Base-by-base conservation (phyloP, 1,140 invertebrate genomes). In the Manduca sexta region DNA sequence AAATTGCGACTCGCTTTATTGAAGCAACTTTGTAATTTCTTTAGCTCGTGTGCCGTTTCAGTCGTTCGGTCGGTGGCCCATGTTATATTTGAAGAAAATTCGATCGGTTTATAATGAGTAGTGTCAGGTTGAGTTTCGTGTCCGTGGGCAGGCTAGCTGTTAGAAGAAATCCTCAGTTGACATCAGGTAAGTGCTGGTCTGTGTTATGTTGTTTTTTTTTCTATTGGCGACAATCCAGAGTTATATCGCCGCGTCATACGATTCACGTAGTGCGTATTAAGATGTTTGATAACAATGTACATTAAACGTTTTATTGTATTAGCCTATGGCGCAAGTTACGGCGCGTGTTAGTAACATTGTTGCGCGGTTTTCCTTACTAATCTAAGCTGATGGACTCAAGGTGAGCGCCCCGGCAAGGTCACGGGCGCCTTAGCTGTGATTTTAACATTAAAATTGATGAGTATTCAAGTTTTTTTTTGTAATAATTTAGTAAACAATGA, bases 281-380 rank as follows among this genome's bases (percentile, higher is more conserved):
- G 46, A n/a, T 77, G 73, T 80, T 80, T 82, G 74, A 81, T 76
- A 78, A 80, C 70, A 79, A 66, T 60, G 66, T 68, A 64, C n/a
- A n/a, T n/a, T n/a, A n/a, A n/a, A n/a, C 74, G 68, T 38, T 37
- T 47, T n/a, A 38, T 39, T 17, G 15, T 16, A 33, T 33, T 7
- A 15, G 14, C 15, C 2, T 43, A 31, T 15, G 12, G 6, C 21
- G 21, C 18, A 30, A 29, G 21, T 26, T 43, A 8, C n/a, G 41
- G 14, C 29, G 29, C 3, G 14, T 43, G 21, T 26, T 8, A 8
- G 21, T 31, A 8, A 43, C 41, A 8, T 35, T 35, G 26, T 43
- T 30, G 26, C 4, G 41, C 13, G 12, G 41, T 45, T 45, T 45
- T 45, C 43, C 43, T 33, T 45, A 35, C 30, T 17, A 33, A 35